Conservation (phyloP, 2,888 invertebrate species). For the Iphiclides podalirius region DNA sequence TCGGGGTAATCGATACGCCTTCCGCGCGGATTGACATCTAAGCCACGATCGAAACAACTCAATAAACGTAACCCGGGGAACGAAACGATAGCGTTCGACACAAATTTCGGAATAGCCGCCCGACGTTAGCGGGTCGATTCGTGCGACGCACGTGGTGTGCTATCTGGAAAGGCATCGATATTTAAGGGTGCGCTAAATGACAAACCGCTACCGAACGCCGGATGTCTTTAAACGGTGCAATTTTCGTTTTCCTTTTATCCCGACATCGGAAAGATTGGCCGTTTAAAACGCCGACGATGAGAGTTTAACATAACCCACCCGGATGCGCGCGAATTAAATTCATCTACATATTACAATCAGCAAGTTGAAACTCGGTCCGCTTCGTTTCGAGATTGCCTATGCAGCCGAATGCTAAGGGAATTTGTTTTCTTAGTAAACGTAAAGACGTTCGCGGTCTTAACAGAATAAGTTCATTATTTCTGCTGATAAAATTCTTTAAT, state of each 20-base stretch:
- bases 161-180: constrained; percentile 74
- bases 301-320: constrained; percentile 49
- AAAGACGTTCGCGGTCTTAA: no score
- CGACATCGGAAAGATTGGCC: constrained; percentile 56
- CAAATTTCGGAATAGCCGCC: constrained; percentile 44
- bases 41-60: constrained; percentile 39
- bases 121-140: constrained; percentile 67
- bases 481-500: no score
- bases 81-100: neutral
- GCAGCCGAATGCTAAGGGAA: constrained; percentile 23
- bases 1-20: constrained; percentile 31
- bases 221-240: constrained; percentile 68
- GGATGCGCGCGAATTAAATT: constrained; percentile 47
- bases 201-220: constrained; percentile 71
- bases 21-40: constrained; percentile 33
- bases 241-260: constrained; percentile 65
- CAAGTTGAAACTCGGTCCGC: constrained; percentile 41
- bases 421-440: no score
- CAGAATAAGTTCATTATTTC: no score
- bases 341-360: constrained; percentile 50
- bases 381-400: constrained; percentile 15
- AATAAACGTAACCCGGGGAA: constrained; percentile 29
- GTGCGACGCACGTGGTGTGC: constrained; percentile 70
- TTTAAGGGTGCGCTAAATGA: constrained; percentile 74
- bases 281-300: constrained; percentile 59